Evolutionary conservation across 1,140 invertebrate genomes (phyloP).

Genomic region (Ips nitidus): DNA sequence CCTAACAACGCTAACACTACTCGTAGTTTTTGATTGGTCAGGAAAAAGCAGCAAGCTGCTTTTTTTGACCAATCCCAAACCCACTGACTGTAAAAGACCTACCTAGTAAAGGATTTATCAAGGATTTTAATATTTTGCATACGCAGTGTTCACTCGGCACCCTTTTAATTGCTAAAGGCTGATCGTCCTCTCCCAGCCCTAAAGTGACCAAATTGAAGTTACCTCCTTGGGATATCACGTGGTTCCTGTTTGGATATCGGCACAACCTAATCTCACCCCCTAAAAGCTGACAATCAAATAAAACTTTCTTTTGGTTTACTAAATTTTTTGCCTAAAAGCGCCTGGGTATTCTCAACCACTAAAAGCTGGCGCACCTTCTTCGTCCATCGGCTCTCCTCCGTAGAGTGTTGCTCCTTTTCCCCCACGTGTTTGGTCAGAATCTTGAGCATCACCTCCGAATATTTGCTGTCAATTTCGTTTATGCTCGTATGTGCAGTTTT

Average conservation of each 20-base stretch:
- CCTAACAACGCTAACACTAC: not conserved
- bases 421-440: constrained; percentile 12
- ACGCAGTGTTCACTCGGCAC: constrained; percentile 40
- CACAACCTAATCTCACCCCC: constrained; percentile 39
- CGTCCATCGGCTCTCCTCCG: constrained; percentile 18
- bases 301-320: not conserved
- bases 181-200: constrained; percentile 39
- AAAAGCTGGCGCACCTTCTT: constrained; percentile 37
- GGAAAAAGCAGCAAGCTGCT: not conserved
- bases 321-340: constrained; percentile 28
- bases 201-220: constrained; percentile 46
- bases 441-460: constrained; percentile 13
- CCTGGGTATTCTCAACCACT: constrained; percentile 25
- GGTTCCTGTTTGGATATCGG: constrained; percentile 32
- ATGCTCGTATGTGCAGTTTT: not conserved
- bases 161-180: constrained; percentile 46
- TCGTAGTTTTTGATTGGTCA: not conserved
- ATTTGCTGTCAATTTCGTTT: constrained; percentile 4
- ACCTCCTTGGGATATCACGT: constrained; percentile 42
- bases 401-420: not conserved
- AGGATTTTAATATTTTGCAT: constrained; percentile 40
- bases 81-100: not conserved
- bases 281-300: constrained; percentile 28
- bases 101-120: constrained; percentile 42
- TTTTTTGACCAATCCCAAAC: no score